Conservation (phyloP, 2,797 vertebrate species). For the Gephyroberyx darwinii region DNA sequence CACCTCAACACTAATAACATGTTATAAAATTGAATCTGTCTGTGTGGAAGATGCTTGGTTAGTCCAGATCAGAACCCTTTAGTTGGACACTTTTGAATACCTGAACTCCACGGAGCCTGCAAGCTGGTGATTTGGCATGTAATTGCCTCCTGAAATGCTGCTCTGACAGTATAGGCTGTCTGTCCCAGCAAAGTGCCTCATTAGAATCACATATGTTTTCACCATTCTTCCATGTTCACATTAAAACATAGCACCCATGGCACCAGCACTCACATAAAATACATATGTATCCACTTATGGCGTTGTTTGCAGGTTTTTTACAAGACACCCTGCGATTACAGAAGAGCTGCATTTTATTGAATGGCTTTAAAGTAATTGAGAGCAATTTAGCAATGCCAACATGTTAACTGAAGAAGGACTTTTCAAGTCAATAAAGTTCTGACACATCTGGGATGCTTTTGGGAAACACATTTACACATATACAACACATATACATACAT, state of each 20-base stretch:
- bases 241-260: slow-evolving; percentile 18
- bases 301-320: slow-evolving; percentile 53
- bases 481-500: slow-evolving; percentile 14
- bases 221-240: slow-evolving; percentile 15
- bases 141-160: slow-evolving; percentile 1
- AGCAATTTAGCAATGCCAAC: slow-evolving; percentile 43
- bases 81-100: neutral
- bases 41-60: slow-evolving; percentile 20
- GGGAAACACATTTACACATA: no score
- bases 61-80: slow-evolving; percentile 2
- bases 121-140: slow-evolving; percentile 24
- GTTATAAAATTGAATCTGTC: slow-evolving; percentile 33
- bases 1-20: neutral
- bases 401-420: slow-evolving; percentile 34
- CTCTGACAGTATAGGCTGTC: neutral
- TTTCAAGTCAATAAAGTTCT: slow-evolving; percentile 57
- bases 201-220: neutral
- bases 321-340: slow-evolving; percentile 14
- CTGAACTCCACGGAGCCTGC: slow-evolving; percentile 31
- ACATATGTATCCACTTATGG: slow-evolving; percentile 53
- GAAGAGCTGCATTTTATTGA: slow-evolving; percentile 39
- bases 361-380: slow-evolving; percentile 54
- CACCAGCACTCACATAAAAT: slow-evolving; percentile 11
- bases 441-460: slow-evolving; percentile 4
- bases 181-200: neutral